Evolutionary conservation across 2,797 vertebrate species (phyloP).

Genomic region (Lagocephalus sceleratus): DNA sequence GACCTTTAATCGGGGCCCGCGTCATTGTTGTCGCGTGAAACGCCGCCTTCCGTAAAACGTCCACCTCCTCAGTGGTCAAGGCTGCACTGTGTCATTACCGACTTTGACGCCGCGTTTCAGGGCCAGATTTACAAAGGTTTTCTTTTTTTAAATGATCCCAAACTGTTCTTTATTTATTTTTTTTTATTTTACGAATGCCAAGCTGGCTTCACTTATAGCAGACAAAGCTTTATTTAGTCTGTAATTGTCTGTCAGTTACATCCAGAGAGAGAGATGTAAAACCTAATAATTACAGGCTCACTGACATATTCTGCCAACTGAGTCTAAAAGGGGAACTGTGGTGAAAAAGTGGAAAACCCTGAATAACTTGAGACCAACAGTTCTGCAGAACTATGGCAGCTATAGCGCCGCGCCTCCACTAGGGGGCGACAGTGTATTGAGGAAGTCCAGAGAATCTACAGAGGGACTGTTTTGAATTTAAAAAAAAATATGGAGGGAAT

Average conservation of each 20-base stretch:
- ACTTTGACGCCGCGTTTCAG: background rate
- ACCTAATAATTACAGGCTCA: background rate
- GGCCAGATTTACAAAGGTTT: background rate
- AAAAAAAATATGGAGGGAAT: too few species aligned
- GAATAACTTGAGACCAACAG: background rate
- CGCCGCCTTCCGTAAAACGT: background rate
- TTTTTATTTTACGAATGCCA: background rate
- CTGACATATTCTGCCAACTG: background rate
- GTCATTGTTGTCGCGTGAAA: conserved; percentile 6
- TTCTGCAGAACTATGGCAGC: background rate
- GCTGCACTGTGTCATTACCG: background rate
- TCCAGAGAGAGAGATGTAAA: conserved; percentile 9
- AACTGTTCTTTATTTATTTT: too few species aligned
- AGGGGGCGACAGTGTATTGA: conserved; percentile 43
- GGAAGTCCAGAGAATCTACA: too few species aligned
- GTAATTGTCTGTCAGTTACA: background rate
- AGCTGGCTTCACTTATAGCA: background rate
- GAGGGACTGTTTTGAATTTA: too few species aligned
- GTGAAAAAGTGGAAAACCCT: background rate
- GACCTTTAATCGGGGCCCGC: conserved; percentile 14
- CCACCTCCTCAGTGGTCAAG: too few species aligned
- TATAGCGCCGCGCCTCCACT: conserved; percentile 25
- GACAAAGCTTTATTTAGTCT: conserved; percentile 6
- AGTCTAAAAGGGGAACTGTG: conserved; percentile 8
- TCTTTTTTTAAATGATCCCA: background rate